phyloP scores from a whole-genome alignment of 2,797 vertebrate species.

The Myiotriccus ornatus region DNA sequence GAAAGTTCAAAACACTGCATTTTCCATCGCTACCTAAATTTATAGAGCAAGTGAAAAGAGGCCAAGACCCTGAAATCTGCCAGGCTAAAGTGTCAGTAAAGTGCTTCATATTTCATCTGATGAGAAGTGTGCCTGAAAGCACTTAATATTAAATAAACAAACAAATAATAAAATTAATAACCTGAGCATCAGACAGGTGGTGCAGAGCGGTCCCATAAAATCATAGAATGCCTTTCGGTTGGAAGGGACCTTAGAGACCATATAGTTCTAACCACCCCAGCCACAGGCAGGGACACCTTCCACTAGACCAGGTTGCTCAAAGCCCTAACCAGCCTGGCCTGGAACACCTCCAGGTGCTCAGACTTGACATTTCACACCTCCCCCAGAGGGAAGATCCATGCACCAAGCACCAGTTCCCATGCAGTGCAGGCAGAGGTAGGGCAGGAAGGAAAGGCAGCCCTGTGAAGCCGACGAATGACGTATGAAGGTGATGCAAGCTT shows the following conservation, averaged over 20 bases:
- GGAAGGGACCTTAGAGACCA: not conserved
- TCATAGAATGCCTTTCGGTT: not conserved
- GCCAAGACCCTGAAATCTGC: not conserved
- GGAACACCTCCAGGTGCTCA: not conserved
- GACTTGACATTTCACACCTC: not conserved
- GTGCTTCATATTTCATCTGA: not conserved
- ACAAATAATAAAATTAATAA: not conserved
- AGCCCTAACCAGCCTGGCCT: not conserved
- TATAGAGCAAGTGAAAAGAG: not conserved
- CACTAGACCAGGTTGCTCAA: not conserved
- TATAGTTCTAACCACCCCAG: not conserved
- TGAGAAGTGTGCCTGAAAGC: not conserved
- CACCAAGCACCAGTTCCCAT: not conserved
- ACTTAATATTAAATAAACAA: not conserved
- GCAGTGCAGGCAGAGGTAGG: not conserved
- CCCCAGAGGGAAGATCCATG: not conserved
- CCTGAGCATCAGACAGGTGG: rapidly evolving
- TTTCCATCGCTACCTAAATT: not conserved
- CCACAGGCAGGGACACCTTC: not conserved
- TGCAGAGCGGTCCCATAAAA: not conserved
- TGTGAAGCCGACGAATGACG: rapidly evolving
- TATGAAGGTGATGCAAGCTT: not conserved
- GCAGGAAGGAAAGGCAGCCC: not conserved
- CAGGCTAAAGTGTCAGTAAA: not conserved
- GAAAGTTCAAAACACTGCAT: not conserved